Evolutionary conservation across 2,113 vertebrate species (phyloP).

Genomic region (Bostrychus sinensis): DNA sequence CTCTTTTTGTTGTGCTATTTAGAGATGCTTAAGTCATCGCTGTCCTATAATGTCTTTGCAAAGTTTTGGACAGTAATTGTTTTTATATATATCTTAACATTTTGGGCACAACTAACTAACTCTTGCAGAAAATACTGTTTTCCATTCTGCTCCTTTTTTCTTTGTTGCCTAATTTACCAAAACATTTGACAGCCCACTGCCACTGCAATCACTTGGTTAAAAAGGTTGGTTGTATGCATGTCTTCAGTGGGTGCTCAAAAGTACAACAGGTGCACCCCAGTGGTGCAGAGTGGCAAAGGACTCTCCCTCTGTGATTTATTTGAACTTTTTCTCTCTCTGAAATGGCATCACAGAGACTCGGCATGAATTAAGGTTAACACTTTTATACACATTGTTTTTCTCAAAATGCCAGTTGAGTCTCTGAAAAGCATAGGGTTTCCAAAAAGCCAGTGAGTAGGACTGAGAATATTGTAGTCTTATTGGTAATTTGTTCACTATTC

Average conservation of each 20-base stretch:
- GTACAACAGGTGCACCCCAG: slow-evolving; percentile 27
- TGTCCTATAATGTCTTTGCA: slow-evolving; percentile 10
- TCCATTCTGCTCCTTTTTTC: neutral
- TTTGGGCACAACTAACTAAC: slow-evolving; percentile 1
- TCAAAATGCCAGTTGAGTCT: slow-evolving; percentile 41
- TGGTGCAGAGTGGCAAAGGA: slow-evolving; percentile 24
- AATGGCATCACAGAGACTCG: slow-evolving; percentile 67
- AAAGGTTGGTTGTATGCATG: slow-evolving; percentile 17
- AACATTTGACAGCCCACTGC: slow-evolving; percentile 30
- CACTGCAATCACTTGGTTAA: slow-evolving; percentile 28
- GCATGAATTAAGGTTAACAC: slow-evolving; percentile 65
- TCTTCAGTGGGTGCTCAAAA: slow-evolving; percentile 33
- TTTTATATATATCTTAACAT: slow-evolving; percentile 12
- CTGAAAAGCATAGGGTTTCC: slow-evolving; percentile 39
- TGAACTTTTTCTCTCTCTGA: slow-evolving; percentile 71
- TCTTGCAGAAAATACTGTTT: neutral
- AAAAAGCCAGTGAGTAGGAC: slow-evolving; percentile 22
- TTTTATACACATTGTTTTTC: slow-evolving; percentile 42
- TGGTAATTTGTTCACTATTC: slow-evolving; percentile 49
- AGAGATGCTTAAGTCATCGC: neutral
- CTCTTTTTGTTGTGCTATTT: slow-evolving; percentile 18
- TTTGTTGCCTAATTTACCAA: neutral
- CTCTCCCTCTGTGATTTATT: slow-evolving; percentile 58
- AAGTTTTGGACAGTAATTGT: slow-evolving; percentile 3
- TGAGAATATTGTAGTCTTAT: slow-evolving; percentile 40